These are phyloP conservation scores for Prionace glauca DNA, from an alignment of 2,797 vertebrate species.

Conservation along the genomic window DNA sequence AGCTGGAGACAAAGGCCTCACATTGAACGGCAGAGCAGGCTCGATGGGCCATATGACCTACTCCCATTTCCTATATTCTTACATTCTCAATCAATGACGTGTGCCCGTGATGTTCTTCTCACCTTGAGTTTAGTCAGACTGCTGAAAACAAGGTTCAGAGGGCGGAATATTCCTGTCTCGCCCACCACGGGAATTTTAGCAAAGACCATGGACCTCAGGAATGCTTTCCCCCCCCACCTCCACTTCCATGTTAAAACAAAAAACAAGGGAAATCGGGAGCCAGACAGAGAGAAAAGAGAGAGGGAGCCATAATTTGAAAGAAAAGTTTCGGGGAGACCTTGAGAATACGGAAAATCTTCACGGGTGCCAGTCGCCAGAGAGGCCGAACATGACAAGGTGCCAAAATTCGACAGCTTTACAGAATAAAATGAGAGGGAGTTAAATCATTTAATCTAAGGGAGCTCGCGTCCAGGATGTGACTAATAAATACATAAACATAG, in stretches of 20 bases:
- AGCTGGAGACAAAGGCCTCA: not conserved
- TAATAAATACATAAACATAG: conserved; percentile 1
- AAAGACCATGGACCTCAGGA: too few relatives aligned
- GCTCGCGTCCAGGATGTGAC: not conserved
- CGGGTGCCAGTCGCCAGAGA: not conserved
- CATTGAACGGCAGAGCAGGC: not conserved
- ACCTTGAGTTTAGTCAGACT: not conserved
- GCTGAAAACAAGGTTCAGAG: not conserved
- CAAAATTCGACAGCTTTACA: not conserved
- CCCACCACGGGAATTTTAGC: too few relatives aligned
- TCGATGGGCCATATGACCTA: not conserved
- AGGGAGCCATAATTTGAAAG: not conserved
- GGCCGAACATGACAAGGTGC: not conserved
- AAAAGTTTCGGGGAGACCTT: not conserved
- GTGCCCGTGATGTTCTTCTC: not conserved
- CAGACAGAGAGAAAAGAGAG: not conserved
- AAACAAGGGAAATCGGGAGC: not conserved
- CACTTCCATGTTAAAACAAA: not conserved
- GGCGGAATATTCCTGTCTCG: too few relatives aligned
- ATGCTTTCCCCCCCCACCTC: too few relatives aligned
- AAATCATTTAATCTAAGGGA: not conserved
- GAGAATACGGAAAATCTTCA: not conserved
- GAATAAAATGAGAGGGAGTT: not conserved
- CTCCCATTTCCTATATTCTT: not conserved
- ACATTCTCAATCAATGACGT: not conserved